Evolutionary conservation across 2,888 invertebrate species (phyloP).

Genomic region (Sinopyrophorus schimmeli): DNA sequence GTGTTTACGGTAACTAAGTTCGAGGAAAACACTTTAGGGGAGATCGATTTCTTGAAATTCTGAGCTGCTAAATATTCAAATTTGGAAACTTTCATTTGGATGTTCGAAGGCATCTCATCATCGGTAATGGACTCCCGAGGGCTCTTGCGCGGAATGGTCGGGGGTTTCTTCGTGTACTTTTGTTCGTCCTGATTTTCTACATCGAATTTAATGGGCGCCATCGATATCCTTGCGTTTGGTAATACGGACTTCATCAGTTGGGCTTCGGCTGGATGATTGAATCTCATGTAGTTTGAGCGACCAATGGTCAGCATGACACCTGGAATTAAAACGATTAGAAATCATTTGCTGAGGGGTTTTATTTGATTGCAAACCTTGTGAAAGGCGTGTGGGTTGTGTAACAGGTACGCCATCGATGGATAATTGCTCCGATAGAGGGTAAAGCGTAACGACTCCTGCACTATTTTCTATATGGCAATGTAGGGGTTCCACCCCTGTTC

Average conservation of each 20-base stretch:
- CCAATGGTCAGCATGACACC: conserved; percentile 92
- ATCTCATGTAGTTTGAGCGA: conserved; percentile 87
- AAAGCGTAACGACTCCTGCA: conserved; percentile 81
- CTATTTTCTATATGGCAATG: conserved; percentile 89
- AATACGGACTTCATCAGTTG: conserved; percentile 83
- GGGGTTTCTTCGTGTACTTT: conserved; percentile 65
- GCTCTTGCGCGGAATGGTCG: conserved; percentile 65
- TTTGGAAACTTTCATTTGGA: conserved; percentile 77
- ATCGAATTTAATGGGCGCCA: conserved; percentile 75
- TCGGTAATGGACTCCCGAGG: conserved; percentile 53
- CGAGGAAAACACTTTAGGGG: conserved; percentile 81
- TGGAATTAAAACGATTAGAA: conserved; percentile 51
- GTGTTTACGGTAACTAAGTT: conserved; percentile 79
- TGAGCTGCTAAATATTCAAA: conserved; percentile 76
- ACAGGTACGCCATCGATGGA: conserved; percentile 75
- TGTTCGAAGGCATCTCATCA: conserved; percentile 61
- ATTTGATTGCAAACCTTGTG: conserved; percentile 68
- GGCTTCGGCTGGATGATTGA: conserved; percentile 91
- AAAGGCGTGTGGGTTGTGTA: conserved; percentile 72
- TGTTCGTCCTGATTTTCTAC: conserved; percentile 43
- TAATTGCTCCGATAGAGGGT: conserved; percentile 62
- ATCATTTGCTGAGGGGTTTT: conserved; percentile 5
- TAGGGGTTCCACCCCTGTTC: conserved; percentile 80
- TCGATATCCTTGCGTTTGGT: conserved; percentile 75
- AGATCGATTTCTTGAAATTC: conserved; percentile 62